phyloP scores from a whole-genome alignment of 2,113 vertebrate species.

The Rhabdomys dilectus region DNA sequence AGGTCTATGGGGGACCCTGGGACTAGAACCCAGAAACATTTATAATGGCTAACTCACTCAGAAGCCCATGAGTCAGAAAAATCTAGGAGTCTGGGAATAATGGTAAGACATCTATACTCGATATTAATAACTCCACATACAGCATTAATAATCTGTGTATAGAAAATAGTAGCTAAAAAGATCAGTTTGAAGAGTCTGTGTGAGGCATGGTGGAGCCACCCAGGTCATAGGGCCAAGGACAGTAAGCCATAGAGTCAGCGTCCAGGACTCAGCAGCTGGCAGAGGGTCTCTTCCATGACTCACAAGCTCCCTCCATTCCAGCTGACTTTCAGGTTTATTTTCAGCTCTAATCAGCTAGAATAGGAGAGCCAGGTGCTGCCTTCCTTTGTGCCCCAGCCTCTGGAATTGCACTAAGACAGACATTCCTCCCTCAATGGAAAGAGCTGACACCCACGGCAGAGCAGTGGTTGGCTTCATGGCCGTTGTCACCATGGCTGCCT shows the following conservation, averaged over 20 bases:
- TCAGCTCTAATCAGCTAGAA: constrained; percentile 66
- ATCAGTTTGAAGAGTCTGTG: not conserved
- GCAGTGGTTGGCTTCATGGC: not conserved
- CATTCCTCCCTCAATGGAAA: not conserved
- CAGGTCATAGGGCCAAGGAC: constrained; percentile 39
- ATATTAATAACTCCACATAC: not conserved
- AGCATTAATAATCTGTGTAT: not conserved
- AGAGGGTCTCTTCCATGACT: constrained; percentile 56
- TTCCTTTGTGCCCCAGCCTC: not conserved
- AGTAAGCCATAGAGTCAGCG: not conserved
- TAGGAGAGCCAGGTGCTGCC: constrained; percentile 35
- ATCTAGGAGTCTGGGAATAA: not conserved
- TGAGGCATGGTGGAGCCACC: not conserved
- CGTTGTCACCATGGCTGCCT: accelerated
- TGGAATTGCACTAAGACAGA: not conserved
- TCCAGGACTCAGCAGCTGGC: not conserved
- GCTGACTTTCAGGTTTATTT: constrained; percentile 79
- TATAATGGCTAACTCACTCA: not conserved
- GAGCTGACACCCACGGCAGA: not conserved
- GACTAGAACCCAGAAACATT: not conserved
- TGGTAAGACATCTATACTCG: not conserved
- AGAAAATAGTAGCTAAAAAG: not conserved
- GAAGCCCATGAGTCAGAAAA: not conserved
- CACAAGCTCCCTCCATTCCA: constrained; percentile 6
- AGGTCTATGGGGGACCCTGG: not conserved